phyloP scores from a whole-genome alignment of 2,113 vertebrate genomes.

The Ginglymostoma cirratum region DNA sequence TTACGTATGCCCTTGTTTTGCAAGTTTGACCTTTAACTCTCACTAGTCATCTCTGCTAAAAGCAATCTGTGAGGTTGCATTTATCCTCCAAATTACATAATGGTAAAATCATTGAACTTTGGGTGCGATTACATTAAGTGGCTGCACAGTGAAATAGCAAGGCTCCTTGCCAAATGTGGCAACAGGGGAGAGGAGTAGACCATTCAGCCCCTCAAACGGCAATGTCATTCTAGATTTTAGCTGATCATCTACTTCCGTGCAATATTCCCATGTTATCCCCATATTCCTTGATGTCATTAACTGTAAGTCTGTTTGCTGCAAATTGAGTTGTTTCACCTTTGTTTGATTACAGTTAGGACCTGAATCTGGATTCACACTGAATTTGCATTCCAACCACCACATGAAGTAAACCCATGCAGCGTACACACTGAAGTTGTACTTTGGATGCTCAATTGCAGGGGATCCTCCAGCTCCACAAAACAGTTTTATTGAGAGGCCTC shows the following conservation, averaged over 20 bases:
- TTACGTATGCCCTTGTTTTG: not conserved
- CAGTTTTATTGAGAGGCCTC: not conserved
- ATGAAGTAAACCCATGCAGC: not conserved
- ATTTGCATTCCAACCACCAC: not conserved
- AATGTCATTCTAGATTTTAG: too few species aligned
- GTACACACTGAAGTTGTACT: not conserved
- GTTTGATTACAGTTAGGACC: not conserved
- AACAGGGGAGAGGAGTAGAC: too few species aligned
- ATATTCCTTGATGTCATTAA: too few species aligned
- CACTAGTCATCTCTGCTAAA: not conserved
- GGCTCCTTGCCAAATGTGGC: not conserved
- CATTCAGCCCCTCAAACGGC: too few species aligned
- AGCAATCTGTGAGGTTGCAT: not conserved
- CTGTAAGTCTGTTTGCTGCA: too few species aligned
- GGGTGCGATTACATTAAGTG: not conserved
- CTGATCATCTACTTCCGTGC: too few species aligned
- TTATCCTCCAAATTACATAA: not conserved
- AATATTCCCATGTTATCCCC: too few species aligned
- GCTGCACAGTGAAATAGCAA: not conserved
- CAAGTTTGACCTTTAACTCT: not conserved
- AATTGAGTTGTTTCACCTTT: not conserved
- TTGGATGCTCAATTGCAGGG: not conserved
- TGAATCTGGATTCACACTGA: not conserved
- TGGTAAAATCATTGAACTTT: not conserved
- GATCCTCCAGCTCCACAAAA: not conserved